Evolutionary conservation across 2,888 invertebrate species (phyloP).

Genomic region (Pseudoips prasinana): DNA sequence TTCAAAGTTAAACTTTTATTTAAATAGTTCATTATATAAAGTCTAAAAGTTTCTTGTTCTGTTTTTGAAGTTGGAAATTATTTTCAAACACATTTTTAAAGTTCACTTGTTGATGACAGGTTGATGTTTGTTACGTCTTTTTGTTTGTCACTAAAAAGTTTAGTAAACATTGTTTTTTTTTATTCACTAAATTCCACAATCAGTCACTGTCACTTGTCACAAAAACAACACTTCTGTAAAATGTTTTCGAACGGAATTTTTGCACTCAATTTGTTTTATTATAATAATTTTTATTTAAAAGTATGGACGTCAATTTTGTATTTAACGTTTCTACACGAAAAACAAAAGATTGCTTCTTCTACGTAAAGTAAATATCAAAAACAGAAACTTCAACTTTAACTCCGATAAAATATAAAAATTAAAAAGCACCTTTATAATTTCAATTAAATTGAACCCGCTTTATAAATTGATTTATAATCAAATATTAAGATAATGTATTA

Average conservation of each 20-base stretch:
- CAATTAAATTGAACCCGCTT: constrained; percentile 46
- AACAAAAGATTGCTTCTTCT: no score
- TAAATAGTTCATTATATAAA: constrained; percentile 15
- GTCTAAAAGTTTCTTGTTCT: no score
- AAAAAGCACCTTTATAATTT: constrained; percentile 24
- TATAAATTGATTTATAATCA: constrained; percentile 23
- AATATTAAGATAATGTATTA: constrained; percentile 33
- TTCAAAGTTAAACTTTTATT: constrained; percentile 1
- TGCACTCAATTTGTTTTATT: no score
- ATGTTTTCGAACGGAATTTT: no score
- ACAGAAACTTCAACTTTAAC: no score
- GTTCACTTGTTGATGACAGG: constrained; percentile 15
- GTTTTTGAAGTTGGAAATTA: constrained; percentile 3
- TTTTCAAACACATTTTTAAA: constrained; percentile 19
- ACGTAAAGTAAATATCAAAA: no score
- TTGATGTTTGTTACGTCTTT: constrained; percentile 14
- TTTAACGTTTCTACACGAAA: no score
- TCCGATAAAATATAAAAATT: constrained; percentile 8
- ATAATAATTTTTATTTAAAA: no score
- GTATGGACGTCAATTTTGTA: no score
- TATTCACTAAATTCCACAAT: constrained; percentile 2
- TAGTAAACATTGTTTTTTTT: constrained; percentile 19
- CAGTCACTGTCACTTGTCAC: constrained; percentile 8
- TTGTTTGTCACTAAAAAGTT: constrained; percentile 9
- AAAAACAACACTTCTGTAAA: constrained; percentile 11